Conservation (phyloP, 2,888 invertebrate species). For the Rhaphigaster nebulosa region DNA sequence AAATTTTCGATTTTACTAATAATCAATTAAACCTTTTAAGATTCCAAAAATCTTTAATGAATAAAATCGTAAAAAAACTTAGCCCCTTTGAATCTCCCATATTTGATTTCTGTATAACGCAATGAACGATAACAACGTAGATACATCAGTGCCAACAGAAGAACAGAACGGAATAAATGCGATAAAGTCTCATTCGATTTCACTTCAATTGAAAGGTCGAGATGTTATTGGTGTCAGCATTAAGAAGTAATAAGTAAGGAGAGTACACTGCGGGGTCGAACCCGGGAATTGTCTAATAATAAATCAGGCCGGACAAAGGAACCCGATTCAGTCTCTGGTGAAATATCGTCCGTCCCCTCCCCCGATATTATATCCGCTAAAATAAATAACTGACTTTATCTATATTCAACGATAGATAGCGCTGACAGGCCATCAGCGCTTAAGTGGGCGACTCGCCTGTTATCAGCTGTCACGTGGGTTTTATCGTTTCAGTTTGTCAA, state of each 20-base stretch:
- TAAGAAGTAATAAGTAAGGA: not conserved
- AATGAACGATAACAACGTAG: not conserved
- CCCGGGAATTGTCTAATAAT: slow-evolving; percentile 4
- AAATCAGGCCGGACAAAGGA: not conserved
- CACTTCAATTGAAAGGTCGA: not conserved
- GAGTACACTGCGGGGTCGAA: not conserved
- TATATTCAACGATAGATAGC: not conserved
- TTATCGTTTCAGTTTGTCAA: not conserved
- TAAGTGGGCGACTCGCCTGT: slow-evolving; percentile 11
- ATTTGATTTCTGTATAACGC: not conserved
- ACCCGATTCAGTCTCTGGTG: not conserved
- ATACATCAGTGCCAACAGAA: not conserved
- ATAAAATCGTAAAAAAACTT: too few species aligned
- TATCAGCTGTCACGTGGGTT: slow-evolving; percentile 1
- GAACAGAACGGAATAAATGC: not conserved
- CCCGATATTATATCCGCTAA: slow-evolving; percentile 23
- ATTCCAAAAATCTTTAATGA: too few species aligned
- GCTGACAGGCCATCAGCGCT: slow-evolving; percentile 15
- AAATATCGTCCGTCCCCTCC: not conserved
- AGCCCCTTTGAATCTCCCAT: too few species aligned
- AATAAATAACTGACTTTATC: slow-evolving; percentile 49
- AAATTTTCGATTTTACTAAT: too few species aligned
- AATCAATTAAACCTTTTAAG: too few species aligned
- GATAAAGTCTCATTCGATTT: not conserved
- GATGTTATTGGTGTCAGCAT: not conserved